Evolutionary conservation across 2,113 vertebrate species (phyloP).

Genomic region (Catharus minimus): DNA sequence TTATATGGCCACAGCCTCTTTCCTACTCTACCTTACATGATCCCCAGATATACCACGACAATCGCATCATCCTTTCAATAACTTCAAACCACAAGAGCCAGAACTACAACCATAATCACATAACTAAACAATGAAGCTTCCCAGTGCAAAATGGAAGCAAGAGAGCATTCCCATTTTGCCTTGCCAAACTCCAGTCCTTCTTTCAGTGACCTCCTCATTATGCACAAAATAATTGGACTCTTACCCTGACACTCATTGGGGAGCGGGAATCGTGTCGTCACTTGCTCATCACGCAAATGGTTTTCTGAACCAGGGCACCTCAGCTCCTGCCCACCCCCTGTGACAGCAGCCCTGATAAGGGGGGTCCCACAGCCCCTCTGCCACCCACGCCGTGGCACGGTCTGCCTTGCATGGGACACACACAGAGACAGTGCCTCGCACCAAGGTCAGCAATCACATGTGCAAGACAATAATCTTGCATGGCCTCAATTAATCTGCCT

Average conservation of each 20-base stretch:
- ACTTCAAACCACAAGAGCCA: neutral
- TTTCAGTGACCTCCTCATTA: slow-evolving; percentile 37
- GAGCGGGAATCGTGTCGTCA: neutral
- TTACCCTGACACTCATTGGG: neutral
- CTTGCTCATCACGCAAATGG: neutral
- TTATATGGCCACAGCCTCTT: neutral
- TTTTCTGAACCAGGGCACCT: neutral
- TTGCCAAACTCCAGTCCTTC: slow-evolving; percentile 33
- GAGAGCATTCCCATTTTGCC: neutral
- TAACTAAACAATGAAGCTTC: slow-evolving; percentile 23
- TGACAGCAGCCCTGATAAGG: neutral
- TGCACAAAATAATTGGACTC: slow-evolving; percentile 28
- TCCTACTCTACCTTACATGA: neutral
- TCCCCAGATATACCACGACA: neutral
- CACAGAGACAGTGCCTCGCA: neutral
- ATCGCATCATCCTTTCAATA: neutral
- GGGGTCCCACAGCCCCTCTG: neutral
- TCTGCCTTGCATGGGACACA: neutral
- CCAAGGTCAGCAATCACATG: neutral
- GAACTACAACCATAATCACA: neutral
- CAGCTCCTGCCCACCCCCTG: neutral
- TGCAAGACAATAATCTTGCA: neutral
- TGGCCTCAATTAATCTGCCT: neutral
- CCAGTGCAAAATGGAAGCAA: slow-evolving; percentile 8
- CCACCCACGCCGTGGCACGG: neutral